Percentiles rank a stretch among this genome's conserved stretches.
Evolutionary conservation across 2,888 invertebrate species (phyloP).

Genomic region (Drosophila buzzatii): DNA sequence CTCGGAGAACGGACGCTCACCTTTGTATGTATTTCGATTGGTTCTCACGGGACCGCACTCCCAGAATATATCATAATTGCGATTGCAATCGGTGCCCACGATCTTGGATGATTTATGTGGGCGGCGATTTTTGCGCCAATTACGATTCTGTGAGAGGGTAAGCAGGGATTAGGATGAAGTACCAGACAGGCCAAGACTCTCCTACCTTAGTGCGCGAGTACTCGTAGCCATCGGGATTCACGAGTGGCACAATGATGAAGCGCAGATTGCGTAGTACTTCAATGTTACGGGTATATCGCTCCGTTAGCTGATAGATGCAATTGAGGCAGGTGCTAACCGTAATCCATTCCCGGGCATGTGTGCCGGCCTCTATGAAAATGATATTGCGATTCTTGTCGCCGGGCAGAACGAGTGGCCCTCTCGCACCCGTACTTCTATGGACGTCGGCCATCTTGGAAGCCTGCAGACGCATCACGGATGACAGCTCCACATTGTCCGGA

Average conservation of each 20-base stretch:
- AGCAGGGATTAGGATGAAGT: neutral
- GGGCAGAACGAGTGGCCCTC: conserved; percentile 29
- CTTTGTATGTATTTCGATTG: conserved; percentile 82
- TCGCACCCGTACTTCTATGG: neutral
- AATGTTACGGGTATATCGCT: conserved; percentile 84
- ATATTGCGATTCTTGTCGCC: conserved; percentile 68
- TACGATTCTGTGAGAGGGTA: conserved; percentile 86
- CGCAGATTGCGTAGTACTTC: conserved; percentile 87
- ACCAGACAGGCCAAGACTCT: neutral
- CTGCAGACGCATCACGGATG: conserved; percentile 46
- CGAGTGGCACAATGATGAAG: conserved; percentile 89
- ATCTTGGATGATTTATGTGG: conserved; percentile 82
- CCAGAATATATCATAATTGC: conserved; percentile 89
- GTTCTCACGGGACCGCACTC: conserved; percentile 68
- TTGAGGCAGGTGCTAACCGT: conserved; percentile 88
- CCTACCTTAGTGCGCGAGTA: conserved; percentile 86
- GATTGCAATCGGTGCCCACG: conserved; percentile 88
- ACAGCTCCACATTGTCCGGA: conserved; percentile 57
- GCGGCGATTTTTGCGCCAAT: conserved; percentile 88
- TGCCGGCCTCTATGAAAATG: conserved; percentile 84
- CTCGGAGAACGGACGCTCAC: conserved; percentile 84
- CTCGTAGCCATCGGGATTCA: conserved; percentile 91
- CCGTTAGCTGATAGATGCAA: conserved; percentile 87
- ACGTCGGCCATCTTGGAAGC: conserved; percentile 27
- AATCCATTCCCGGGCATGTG: conserved; percentile 90